phyloP scores from a whole-genome alignment of 1,140 invertebrate genomes.

The Heterodera carotae region DNA sequence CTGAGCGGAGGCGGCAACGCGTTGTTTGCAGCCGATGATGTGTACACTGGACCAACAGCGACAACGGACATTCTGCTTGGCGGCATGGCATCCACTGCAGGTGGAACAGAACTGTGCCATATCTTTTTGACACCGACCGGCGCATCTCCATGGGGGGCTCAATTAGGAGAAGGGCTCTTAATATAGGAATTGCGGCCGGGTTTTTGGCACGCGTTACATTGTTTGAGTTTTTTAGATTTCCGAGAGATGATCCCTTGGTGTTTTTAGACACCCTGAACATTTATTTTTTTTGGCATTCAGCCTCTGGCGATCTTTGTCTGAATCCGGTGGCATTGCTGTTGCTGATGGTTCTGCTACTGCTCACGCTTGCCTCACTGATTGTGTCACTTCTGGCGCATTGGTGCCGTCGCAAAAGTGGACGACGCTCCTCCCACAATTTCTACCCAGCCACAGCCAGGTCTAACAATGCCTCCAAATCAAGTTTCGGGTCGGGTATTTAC shows the following conservation, averaged over 20 bases:
- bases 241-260: not conserved
- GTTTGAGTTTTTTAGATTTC: no score
- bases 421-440: not conserved
- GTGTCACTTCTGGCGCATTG: constrained; percentile 21
- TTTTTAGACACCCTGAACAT: not conserved
- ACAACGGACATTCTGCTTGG: not conserved
- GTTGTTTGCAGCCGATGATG: not conserved
- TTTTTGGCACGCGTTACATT: no score
- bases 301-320: constrained; percentile 27
- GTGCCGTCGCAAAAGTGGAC: constrained; percentile 11
- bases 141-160: no score
- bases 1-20: not conserved
- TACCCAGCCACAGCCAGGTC: not conserved
- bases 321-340: constrained; percentile 35
- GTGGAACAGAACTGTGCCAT: constrained; percentile 8
- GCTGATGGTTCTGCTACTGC: constrained; percentile 22
- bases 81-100: not conserved
- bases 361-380: constrained; percentile 19
- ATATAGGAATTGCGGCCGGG: no score
- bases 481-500: not conserved
- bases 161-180: no score
- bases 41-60: not conserved
- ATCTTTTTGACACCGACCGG: no score
- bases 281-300: not conserved
- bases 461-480: not conserved